Percentiles rank a stretch among this genome's conserved stretches.
These are phyloP conservation scores for Nicator chloris DNA, from an alignment of 2,113 vertebrate genomes.

Conservation along the genomic window DNA sequence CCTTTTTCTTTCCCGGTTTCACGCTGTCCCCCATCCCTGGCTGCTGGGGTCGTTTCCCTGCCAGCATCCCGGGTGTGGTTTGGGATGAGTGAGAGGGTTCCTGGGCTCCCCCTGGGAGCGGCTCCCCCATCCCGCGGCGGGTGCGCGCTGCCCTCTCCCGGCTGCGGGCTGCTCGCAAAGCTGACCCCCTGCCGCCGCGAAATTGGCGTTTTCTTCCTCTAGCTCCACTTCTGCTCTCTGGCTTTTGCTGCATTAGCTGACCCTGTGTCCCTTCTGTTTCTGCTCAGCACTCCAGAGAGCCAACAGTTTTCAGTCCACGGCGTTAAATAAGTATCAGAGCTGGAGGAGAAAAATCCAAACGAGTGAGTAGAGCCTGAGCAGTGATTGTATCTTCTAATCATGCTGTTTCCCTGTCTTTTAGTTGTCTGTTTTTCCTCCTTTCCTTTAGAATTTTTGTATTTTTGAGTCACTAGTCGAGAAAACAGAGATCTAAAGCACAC, in stretches of 20 bases:
- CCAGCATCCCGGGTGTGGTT: accelerated
- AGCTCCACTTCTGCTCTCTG: accelerated
- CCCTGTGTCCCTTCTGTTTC: not conserved
- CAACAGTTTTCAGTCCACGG: conserved; percentile 49
- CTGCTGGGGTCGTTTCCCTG: not conserved
- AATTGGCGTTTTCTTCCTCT: not conserved
- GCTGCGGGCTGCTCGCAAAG: not conserved
- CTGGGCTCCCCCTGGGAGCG: accelerated
- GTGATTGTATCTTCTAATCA: accelerated
- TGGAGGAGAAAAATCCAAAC: conserved; percentile 74
- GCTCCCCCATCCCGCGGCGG: not conserved
- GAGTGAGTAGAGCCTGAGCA: conserved; percentile 61
- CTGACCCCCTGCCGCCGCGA: not conserved
- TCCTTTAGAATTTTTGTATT: not conserved
- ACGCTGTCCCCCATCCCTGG: not conserved
- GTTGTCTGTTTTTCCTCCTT: not conserved
- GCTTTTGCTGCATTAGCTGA: not conserved
- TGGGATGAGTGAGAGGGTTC: accelerated
- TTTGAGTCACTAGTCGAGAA: not conserved
- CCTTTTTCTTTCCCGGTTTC: not conserved
- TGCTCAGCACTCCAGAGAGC: conserved; percentile 64
- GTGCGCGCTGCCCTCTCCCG: not conserved
- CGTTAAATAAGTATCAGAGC: conserved; percentile 56
- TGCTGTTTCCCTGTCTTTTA: not conserved
- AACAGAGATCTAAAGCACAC: not conserved